phyloP scores from a whole-genome alignment of 2,797 vertebrate species.

The Pygocentrus nattereri region DNA sequence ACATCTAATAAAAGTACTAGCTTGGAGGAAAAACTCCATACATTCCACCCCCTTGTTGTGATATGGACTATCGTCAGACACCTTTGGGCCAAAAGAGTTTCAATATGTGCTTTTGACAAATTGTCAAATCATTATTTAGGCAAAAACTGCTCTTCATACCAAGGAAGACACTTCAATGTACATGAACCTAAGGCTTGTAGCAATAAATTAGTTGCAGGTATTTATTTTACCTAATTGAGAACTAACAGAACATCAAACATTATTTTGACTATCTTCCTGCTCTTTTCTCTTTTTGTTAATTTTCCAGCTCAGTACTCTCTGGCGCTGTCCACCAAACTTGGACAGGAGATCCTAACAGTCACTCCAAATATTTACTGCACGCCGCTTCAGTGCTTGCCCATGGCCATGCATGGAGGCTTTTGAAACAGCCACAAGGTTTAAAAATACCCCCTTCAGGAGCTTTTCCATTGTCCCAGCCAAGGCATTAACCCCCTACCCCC shows the following conservation, averaged over 20 bases:
- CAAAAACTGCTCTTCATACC: background rate
- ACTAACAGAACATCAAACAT: background rate
- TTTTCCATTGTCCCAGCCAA: slow-evolving; percentile 39
- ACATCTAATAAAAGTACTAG: too few species aligned
- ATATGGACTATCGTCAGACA: background rate
- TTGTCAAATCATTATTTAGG: too few species aligned
- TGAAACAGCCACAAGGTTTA: slow-evolving; percentile 23
- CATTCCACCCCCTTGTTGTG: too few species aligned
- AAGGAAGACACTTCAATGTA: background rate
- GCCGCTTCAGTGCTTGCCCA: background rate
- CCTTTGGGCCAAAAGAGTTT: background rate
- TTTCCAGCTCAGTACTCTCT: background rate
- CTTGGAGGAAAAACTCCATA: too few species aligned
- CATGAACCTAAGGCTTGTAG: background rate
- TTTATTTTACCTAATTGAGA: background rate
- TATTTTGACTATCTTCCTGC: too few species aligned
- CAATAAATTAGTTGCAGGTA: background rate
- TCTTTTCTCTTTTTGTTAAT: background rate
- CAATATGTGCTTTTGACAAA: background rate
- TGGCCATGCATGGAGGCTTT: slow-evolving; percentile 25
- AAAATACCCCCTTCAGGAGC: slow-evolving; percentile 24
- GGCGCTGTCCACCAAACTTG: background rate
- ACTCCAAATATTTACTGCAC: slow-evolving; percentile 35
- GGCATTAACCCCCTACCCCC: background rate
- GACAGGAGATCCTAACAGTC: slow-evolving; percentile 7